Evolutionary conservation across 2,888 invertebrate species (phyloP).

Genomic region (Oscheius sp.): DNA sequence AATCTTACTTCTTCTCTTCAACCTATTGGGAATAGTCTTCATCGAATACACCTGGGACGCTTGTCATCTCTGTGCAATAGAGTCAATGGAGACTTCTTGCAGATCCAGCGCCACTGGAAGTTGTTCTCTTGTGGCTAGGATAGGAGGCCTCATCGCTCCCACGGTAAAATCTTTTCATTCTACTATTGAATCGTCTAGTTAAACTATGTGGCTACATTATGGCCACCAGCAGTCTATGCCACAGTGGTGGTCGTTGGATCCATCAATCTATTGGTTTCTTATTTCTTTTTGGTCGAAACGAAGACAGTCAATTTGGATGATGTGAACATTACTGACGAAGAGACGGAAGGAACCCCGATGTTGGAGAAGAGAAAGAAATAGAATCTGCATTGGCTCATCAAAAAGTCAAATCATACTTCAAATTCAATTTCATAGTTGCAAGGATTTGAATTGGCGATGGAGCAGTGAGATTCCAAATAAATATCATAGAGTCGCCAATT

Average conservation of each 20-base stretch:
- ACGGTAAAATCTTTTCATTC: constrained; percentile 36
- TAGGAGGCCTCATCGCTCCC: constrained; percentile 66
- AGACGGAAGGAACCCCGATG: constrained; percentile 45
- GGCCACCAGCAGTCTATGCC: constrained; percentile 64
- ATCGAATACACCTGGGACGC: constrained; percentile 70
- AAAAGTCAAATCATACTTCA: too few species aligned
- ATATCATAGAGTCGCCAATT: too few species aligned
- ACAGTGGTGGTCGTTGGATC: constrained; percentile 61
- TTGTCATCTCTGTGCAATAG: constrained; percentile 66
- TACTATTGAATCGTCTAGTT: constrained; percentile 45
- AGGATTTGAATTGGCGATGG: too few species aligned
- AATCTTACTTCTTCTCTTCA: constrained; percentile 59
- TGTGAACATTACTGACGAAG: constrained; percentile 39
- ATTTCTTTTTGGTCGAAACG: constrained; percentile 54
- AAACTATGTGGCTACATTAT: constrained; percentile 58
- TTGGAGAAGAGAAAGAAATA: constrained; percentile 25
- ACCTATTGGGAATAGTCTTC: constrained; percentile 66
- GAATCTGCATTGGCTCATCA: too few species aligned
- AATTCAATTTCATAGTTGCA: too few species aligned
- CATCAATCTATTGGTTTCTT: constrained; percentile 57
- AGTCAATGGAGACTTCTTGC: constrained; percentile 62
- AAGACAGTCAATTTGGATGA: constrained; percentile 50
- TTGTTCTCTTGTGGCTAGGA: constrained; percentile 63
- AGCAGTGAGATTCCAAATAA: too few species aligned
- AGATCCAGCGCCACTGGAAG: constrained; percentile 62